These are phyloP conservation scores for Sphaerophoria taeniata DNA, from an alignment of 2,888 invertebrate genomes.

Conservation along the genomic window DNA sequence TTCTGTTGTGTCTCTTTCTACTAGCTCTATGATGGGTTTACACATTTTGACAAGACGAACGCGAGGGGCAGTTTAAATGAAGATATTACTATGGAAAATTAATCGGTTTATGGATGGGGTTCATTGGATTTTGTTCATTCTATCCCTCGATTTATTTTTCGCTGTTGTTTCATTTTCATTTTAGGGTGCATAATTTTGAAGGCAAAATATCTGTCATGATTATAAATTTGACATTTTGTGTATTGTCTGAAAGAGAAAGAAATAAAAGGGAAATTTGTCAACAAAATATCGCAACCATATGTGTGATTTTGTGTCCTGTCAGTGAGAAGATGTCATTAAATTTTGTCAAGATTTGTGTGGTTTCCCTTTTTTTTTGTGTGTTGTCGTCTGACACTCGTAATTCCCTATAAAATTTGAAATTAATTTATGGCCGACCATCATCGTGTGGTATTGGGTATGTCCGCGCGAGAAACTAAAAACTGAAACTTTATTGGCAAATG, in stretches of 20 bases:
- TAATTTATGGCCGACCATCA: no score
- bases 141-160: slow-evolving; percentile 5
- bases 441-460: no score
- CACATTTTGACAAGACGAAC: not conserved
- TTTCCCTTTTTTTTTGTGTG: no score
- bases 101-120: slow-evolving; percentile 7
- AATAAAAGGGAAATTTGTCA: slow-evolving; percentile 27
- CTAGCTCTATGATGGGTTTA: not conserved
- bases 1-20: not conserved
- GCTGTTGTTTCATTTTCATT: not conserved
- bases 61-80: slow-evolving; percentile 18
- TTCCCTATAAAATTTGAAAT: no score
- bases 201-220: slow-evolving; percentile 32
- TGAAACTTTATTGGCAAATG: no score
- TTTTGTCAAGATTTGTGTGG: no score
- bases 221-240: slow-evolving; percentile 42
- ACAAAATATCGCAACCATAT: not conserved
- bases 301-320: no score
- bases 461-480: no score
- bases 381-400: no score
- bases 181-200: slow-evolving; percentile 8
- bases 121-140: not conserved
- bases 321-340: no score
- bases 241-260: slow-evolving; percentile 32
- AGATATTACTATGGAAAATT: slow-evolving; percentile 47